Base-by-base conservation (phyloP, 2,888 invertebrate genomes). In the Sesamia inferens region DNA sequence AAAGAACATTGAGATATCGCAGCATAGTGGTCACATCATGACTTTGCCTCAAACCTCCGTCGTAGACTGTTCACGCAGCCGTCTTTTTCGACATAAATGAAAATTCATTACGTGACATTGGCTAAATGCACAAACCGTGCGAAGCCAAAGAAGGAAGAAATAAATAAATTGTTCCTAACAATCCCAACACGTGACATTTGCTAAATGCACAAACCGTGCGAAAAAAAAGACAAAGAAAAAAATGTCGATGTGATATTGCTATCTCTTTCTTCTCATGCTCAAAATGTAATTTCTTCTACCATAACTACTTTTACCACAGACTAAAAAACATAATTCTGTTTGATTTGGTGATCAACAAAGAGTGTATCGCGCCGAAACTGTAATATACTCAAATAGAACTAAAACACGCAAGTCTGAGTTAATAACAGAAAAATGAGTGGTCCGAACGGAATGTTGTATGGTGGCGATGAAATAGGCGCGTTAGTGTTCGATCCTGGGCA, bases 401-500 rank as follows among this genome's bases (percentile, higher is more conserved):
- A 55, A 75, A 71, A 42, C 13, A 48, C 0, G 14, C 48, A 67
- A 67, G 48, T 69, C 42, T 71, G 24, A 59, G 61, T 44, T 55
- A 61, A 73, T 76, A 63, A 51, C 54, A 16, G 44, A 47, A 91
- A 76, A 76, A 96, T 96, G 96, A 96, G 96, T 90, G 96, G 92
- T 66, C 95, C 96, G 5, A 96, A 96, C 79, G 97, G 98, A 78
- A 98, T 98, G 98, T 91, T 98, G 73, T 98, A 98, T 86, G 98
- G 98, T n/a, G 98, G 98, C 48, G 99, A 99, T 96, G 99, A 99
- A 94, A 99, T 99, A 82, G 99, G 99, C 14, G 99, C 99, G 0
- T 93, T 99, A 82, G 99, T 99, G 51, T 99, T 99, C 90, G 99
- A 99, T 93, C 98, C 99, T 13, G 99, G 96, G 0, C 95, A 96